A percentile compares a stretch with the other conserved stretches of the same genome.
Conservation (phyloP, 2,797 vertebrate species). For the Platyrinchus mystaceus region DNA sequence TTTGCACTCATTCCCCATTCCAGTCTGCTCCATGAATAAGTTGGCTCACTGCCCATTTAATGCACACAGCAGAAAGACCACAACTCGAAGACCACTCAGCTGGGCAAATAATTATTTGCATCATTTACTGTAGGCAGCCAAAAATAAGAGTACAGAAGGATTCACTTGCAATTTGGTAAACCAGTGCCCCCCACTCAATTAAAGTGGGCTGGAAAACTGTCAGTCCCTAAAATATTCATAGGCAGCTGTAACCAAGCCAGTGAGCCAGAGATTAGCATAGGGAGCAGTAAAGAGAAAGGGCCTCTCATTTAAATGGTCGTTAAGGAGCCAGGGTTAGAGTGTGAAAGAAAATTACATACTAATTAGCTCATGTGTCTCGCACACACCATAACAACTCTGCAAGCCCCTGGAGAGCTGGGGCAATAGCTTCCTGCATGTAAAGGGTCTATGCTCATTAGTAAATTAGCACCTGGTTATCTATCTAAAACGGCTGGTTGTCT, state of each 20-base stretch:
- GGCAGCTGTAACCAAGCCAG: slow-evolving; percentile 24
- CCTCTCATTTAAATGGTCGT: slow-evolving; percentile 61
- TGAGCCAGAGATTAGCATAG: slow-evolving; percentile 37
- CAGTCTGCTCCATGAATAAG: not conserved
- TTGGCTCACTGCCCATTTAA: not conserved
- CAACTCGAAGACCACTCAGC: not conserved
- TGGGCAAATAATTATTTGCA: not conserved
- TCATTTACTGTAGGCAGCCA: not conserved
- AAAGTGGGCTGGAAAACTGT: slow-evolving; percentile 38
- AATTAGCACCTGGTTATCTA: slow-evolving; percentile 50
- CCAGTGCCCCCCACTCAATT: slow-evolving; percentile 2
- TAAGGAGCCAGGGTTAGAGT: slow-evolving; percentile 55
- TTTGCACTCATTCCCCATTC: not conserved
- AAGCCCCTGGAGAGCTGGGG: slow-evolving; percentile 30
- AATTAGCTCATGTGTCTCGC: slow-evolving; percentile 56
- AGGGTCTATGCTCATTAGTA: slow-evolving; percentile 50
- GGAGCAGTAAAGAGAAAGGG: slow-evolving; percentile 60
- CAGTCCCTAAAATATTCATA: slow-evolving; percentile 62
- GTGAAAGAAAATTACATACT: slow-evolving; percentile 60
- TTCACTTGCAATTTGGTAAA: slow-evolving; percentile 25
- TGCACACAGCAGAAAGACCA: not conserved
- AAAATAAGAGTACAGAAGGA: slow-evolving; percentile 8
- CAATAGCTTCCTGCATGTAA: slow-evolving; percentile 34
- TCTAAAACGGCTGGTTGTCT: not conserved
- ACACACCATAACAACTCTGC: slow-evolving; percentile 9